phyloP scores from a whole-genome alignment of 2,797 vertebrate genomes.

The Clarias platycephalus region DNA sequence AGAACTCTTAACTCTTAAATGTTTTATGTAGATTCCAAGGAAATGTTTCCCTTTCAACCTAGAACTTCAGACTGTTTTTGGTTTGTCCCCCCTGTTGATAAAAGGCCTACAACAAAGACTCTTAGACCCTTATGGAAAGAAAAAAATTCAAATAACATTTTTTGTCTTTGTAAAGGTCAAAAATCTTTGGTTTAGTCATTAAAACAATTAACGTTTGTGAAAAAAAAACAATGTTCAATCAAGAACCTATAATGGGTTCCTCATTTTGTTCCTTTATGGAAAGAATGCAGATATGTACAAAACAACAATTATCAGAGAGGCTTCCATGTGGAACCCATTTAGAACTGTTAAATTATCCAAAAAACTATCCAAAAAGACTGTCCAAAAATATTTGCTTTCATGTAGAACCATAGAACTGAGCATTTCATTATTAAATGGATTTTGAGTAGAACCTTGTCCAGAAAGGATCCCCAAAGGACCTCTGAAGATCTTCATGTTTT shows the following conservation, averaged over 20 bases:
- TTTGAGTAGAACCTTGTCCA: neutral
- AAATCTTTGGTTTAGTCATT: neutral
- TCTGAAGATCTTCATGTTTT: neutral
- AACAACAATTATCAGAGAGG: neutral
- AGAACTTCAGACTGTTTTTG: neutral
- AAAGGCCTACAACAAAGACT: too few relatives aligned
- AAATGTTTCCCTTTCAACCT: neutral
- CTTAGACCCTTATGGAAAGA: too few relatives aligned
- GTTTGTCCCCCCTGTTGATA: too few relatives aligned
- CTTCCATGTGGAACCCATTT: neutral
- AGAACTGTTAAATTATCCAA: too few relatives aligned
- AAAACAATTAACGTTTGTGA: neutral
- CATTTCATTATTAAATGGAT: neutral
- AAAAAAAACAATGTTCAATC: neutral
- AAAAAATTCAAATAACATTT: too few relatives aligned
- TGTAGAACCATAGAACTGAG: neutral
- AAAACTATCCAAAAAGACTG: too few relatives aligned
- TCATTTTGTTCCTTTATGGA: neutral
- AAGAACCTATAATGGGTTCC: neutral
- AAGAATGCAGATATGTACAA: neutral
- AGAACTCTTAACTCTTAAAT: neutral
- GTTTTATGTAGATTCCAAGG: neutral
- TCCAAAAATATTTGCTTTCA: neutral
- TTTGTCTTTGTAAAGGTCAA: neutral
- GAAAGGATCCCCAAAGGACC: neutral